These are phyloP conservation scores for Prionailurus bengalensis DNA, from an alignment of 2,113 vertebrate genomes.

Conservation along the genomic window DNA sequence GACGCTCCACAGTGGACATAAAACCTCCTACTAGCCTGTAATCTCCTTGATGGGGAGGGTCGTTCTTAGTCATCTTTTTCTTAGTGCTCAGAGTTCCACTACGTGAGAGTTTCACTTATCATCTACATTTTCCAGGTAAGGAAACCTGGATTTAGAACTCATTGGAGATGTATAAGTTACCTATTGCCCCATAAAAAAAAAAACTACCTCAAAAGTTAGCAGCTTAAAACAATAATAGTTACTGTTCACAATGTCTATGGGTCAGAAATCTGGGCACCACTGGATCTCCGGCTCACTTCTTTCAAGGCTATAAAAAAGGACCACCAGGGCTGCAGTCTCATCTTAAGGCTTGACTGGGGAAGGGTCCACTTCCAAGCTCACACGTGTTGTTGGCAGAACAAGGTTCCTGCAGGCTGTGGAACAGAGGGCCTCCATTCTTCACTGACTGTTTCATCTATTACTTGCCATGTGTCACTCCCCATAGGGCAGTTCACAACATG, in stretches of 20 bases:
- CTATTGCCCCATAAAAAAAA: neutral
- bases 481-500: no score
- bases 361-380: neutral
- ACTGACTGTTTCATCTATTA: neutral
- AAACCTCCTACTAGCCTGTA: neutral
- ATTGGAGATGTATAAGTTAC: neutral
- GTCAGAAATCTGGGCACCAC: neutral
- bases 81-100: neutral
- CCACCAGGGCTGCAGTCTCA: neutral
- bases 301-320: neutral
- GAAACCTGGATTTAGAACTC: neutral
- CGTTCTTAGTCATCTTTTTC: neutral
- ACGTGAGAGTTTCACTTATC: neutral
- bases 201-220: neutral
- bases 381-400: neutral
- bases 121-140: neutral
- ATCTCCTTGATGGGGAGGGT: neutral
- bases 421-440: neutral
- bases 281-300: neutral
- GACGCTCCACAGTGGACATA: neutral
- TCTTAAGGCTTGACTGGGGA: neutral
- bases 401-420: neutral
- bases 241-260: neutral
- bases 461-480: neutral
- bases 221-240: neutral